Evolutionary conservation across 2,888 invertebrate genomes (phyloP), one percentile per base, ranked within the genome.

Genomic region (Thecophora atra): DNA sequence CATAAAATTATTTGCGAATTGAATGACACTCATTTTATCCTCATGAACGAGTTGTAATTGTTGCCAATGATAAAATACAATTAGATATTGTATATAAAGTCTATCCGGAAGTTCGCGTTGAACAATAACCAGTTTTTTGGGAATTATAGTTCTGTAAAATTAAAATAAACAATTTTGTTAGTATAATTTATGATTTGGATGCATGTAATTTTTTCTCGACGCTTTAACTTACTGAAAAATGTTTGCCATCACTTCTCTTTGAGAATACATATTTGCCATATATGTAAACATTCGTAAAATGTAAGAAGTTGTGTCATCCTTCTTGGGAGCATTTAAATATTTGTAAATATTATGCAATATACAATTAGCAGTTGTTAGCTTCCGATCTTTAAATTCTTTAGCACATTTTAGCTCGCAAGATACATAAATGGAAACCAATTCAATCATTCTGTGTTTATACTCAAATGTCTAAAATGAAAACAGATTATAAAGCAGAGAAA

Each of bases 51-150:
- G 70, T 65, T 81, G 79, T 67, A 82, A 73, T 52, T 77, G 77
- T 62, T 78, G 77, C 81, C 81, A 82, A 37, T 78, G 77, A 75
- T 81, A 81, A 71, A 83, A 82, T 74, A 82, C 77, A 67, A 82
- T 78, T 67, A 82, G 77, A 70, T 82, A 82, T 76, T 82, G 78
- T 70, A 82, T 80, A 63, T 76, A 82, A 17, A 78, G 72, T 60
- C 76, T 81, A 75, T 82, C 83, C 2, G 81, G 78, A 52, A 82
- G 63, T 73, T 82, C 81, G 0, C 63, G 58, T 70, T 82, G 81
- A 2, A 75, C 74, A 67, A 77, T n/a, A 63, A 71, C 15, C 56
- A 44, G 26, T 44, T 56, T 15, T 63, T 71, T 76, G 8, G 78
- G 82, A 69, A 78, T 78, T n/a, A 76, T 74, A 21, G 77, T 78